phyloP scores from a whole-genome alignment of 2,888 invertebrate species.

The Graphium colonna region DNA sequence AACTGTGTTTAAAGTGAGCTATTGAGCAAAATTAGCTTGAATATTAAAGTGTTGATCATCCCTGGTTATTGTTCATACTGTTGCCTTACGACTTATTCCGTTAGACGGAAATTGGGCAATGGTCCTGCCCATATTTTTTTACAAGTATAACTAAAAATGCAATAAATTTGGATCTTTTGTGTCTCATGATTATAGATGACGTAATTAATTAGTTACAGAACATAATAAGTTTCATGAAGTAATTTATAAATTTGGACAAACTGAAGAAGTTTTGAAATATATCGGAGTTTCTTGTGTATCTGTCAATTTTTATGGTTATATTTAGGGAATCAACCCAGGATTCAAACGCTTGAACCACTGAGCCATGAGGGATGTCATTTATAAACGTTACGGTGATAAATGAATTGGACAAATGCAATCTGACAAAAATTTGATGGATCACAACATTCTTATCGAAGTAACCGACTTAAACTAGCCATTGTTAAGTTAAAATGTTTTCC shows the following conservation, averaged over 20 bases:
- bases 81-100: neutral
- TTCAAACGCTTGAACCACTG: neutral
- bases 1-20: too few relatives aligned
- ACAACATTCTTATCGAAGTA: constrained; percentile 11
- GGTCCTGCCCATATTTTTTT: neutral
- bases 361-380: neutral
- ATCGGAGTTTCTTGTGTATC: too few relatives aligned
- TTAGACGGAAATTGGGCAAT: neutral
- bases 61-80: neutral
- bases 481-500: constrained; percentile 11
- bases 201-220: too few relatives aligned
- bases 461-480: constrained; percentile 18
- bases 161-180: neutral
- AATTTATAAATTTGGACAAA: too few relatives aligned
- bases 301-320: too few relatives aligned
- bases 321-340: too few relatives aligned
- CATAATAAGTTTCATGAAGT: too few relatives aligned
- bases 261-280: too few relatives aligned
- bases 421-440: constrained; percentile 19
- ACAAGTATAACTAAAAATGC: neutral
- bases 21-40: too few relatives aligned
- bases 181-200: too few relatives aligned
- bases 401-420: neutral
- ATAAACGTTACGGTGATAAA: neutral
- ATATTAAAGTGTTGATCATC: too few relatives aligned